A percentile compares a stretch with the other conserved stretches of the same genome.
phyloP scores from a whole-genome alignment of 2,113 vertebrate genomes.

The Polypterus bichir region DNA sequence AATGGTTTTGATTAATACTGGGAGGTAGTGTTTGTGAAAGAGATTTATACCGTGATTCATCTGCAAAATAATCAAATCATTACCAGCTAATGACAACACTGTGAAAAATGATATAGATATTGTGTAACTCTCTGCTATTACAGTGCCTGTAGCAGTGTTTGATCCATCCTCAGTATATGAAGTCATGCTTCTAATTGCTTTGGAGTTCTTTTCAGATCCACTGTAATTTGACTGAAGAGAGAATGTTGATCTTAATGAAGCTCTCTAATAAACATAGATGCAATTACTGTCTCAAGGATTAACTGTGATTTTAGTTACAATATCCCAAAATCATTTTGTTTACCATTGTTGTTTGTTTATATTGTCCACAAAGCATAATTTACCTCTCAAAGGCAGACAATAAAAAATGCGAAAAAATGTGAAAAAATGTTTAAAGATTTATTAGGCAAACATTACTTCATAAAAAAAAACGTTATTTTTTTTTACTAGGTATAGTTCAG shows the following conservation, averaged over 20 bases:
- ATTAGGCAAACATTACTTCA: too few relatives aligned
- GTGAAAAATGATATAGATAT: constrained; percentile 88
- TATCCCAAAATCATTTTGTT: constrained; percentile 31
- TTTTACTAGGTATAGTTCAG: too few relatives aligned
- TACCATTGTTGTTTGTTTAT: constrained; percentile 17
- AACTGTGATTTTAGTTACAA: constrained; percentile 12
- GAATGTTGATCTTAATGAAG: constrained; percentile 72
- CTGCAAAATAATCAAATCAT: constrained; percentile 99
- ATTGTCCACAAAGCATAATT: background rate
- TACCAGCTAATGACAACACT: constrained; percentile 94
- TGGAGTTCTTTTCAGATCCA: constrained; percentile 60
- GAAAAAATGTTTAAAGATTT: too few relatives aligned
- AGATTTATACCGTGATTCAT: constrained; percentile 97
- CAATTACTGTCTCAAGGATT: constrained; percentile 44
- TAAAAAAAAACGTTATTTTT: too few relatives aligned
- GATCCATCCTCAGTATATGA: constrained; percentile 60
- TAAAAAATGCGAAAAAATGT: too few relatives aligned
- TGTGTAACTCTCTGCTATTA: constrained; percentile 62
- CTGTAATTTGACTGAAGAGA: constrained; percentile 61
- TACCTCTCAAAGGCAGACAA: too few relatives aligned
- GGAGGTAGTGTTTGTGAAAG: constrained; percentile 94
- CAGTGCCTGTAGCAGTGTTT: constrained; percentile 51
- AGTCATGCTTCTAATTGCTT: constrained; percentile 59
- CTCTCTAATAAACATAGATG: constrained; percentile 59
- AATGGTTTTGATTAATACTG: constrained; percentile 97